Conservation (phyloP, 2,797 vertebrate species). For the Yasuhikotakia modesta region DNA sequence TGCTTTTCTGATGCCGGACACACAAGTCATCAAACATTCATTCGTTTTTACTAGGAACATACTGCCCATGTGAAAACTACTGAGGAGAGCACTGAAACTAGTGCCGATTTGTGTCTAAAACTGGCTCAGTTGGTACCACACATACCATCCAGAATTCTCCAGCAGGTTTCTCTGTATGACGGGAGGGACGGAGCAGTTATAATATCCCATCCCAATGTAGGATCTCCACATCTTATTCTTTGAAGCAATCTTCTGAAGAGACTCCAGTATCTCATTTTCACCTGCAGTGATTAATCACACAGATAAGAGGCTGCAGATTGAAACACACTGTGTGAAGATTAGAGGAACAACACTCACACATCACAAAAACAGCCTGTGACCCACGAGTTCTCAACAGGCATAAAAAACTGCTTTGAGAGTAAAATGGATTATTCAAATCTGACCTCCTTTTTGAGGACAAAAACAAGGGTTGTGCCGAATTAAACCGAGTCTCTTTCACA, state of each 20-base stretch:
- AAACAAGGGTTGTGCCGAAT: neutral
- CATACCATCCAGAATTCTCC: conserved; percentile 97
- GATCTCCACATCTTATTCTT: conserved; percentile 95
- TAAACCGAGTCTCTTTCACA: conserved; percentile 31
- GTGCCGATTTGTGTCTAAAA: neutral
- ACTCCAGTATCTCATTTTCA: conserved; percentile 92
- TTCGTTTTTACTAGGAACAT: neutral
- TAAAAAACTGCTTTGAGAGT: conserved; percentile 25
- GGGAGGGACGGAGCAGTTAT: conserved; percentile 92
- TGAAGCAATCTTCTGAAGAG: conserved; percentile 85
- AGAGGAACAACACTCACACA: neutral
- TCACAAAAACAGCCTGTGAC: neutral
- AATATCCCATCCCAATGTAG: conserved; percentile 98
- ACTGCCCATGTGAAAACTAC: conserved; percentile 1
- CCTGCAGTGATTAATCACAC: conserved; percentile 75
- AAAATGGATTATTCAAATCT: neutral
- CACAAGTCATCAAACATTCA: neutral
- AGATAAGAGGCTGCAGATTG: neutral
- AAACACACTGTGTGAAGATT: neutral
- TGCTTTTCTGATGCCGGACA: conserved; percentile 26
- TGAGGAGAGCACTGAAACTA: neutral
- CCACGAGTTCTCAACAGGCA: neutral
- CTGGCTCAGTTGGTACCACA: conserved; percentile 4
- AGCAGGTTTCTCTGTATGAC: conserved; percentile 90
- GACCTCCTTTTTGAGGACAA: neutral